A percentile compares a stretch with the other conserved stretches of the same genome.
These are phyloP conservation scores for Parascotia fuliginaria DNA, from an alignment of 2,888 invertebrate species.

Conservation along the genomic window DNA sequence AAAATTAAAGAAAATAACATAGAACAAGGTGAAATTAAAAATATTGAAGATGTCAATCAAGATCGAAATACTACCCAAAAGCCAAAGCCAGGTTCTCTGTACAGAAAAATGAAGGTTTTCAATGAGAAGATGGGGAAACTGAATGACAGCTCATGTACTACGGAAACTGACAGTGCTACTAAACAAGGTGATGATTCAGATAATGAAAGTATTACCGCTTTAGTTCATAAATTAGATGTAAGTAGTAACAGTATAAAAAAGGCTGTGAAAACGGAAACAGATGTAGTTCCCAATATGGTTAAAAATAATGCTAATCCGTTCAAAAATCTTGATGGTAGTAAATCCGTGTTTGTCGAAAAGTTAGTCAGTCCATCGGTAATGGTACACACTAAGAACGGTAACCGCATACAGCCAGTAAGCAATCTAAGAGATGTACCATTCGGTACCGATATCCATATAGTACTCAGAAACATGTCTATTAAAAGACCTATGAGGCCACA, in stretches of 20 bases:
- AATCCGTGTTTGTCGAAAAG: conserved; percentile 76
- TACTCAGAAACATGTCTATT: conserved; percentile 63
- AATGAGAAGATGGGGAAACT: conserved; percentile 10
- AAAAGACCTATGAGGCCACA: conserved; percentile 85
- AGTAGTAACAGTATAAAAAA: conserved; percentile 29
- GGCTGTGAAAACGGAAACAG: conserved; percentile 1
- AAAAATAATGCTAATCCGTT: conserved; percentile 69
- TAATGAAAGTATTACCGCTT: conserved; percentile 46
- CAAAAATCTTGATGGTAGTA: conserved; percentile 63
- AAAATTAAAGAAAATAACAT: neutral
- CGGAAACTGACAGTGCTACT: conserved; percentile 16
- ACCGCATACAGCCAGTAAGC: conserved; percentile 58
- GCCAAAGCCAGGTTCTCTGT: neutral
- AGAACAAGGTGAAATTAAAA: neutral
- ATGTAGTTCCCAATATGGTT: conserved; percentile 5
- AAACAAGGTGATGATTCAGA: conserved; percentile 46
- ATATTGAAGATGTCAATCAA: neutral
- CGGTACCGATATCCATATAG: conserved; percentile 57
- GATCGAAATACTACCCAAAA: neutral
- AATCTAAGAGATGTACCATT: conserved; percentile 67
- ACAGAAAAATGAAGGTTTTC: conserved; percentile 18
- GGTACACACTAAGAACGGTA: conserved; percentile 73
- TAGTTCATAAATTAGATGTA: conserved; percentile 49
- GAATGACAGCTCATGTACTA: conserved; percentile 19
- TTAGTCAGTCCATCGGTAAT: conserved; percentile 69